Evolutionary conservation across 2,888 invertebrate species (phyloP), one percentile per base, ranked within the genome.

Genomic region (Polyommatus icarus): DNA sequence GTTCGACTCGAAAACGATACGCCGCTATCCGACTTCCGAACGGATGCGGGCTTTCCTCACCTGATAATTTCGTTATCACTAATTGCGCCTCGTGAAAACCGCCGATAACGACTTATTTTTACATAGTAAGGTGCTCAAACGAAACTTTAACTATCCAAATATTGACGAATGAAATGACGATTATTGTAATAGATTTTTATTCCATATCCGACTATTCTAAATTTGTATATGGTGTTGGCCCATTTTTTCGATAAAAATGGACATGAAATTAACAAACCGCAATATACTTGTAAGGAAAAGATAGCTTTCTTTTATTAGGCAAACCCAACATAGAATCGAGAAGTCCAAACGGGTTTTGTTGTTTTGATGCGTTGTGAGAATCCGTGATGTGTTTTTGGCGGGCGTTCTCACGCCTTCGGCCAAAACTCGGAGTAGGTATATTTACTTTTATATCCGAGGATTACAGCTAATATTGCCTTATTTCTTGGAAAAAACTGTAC

Each of bases 361-460:
- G 83, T 83, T 85, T 87, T 88, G 88, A 89, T 88, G 88, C 84
- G 86, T 85, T 89, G 89, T 88, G 87, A 89, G 87, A 89, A 90
- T 89, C 85, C 85, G 84, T 87, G 88, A 89, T 88, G 87, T 84
- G 84, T 82, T 85, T 86, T 86, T 84, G 82, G 83, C 83, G 81
- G 82, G 81, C 84, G 85, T 89, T 89, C 89, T 88, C 89, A 88
- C 88, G 86, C 84, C 85, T 86, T 82, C 80, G 76, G 50, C 76
- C 67, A 15, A 77, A 59, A 71, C 59, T 18, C 8, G 32, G 32
- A 77, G 78, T 46, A 5, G 40, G 75, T 32, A 77, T 36, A 77
- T 77, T 59, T 78, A 75, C 18, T 77, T 77, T 78, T 79, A 76
- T 77, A 29, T 54, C 29, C 75, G 46, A 20, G 54, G 46, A 50